A percentile compares a stretch with the other conserved stretches of the same genome.
Conservation (phyloP, 2,888 invertebrate genomes). For the Nysson spinosus region DNA sequence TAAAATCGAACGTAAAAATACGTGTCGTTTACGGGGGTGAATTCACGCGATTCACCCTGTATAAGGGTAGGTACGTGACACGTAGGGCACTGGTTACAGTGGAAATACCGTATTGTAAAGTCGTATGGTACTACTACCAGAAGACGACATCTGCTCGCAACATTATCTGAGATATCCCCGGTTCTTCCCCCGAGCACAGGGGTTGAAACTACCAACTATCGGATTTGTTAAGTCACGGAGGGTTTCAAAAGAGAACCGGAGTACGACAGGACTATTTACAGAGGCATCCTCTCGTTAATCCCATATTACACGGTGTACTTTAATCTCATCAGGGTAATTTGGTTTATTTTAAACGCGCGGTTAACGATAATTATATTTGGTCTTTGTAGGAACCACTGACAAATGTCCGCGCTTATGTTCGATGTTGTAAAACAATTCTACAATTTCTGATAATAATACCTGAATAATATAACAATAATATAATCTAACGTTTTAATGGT, state of each 20-base stretch:
- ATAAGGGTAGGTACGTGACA: not conserved
- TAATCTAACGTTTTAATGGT: too few relatives aligned
- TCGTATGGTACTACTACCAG: conserved; percentile 54
- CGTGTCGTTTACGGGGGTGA: not conserved
- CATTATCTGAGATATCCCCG: conserved; percentile 64
- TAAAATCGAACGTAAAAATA: conserved; percentile 14
- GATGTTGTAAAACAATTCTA: too few relatives aligned
- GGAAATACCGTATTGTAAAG: conserved; percentile 58
- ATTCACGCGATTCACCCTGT: conserved; percentile 1
- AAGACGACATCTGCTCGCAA: conserved; percentile 72
- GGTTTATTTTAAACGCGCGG: too few relatives aligned
- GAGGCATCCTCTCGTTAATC: conserved; percentile 8
- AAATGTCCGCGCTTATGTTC: too few relatives aligned
- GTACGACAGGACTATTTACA: conserved; percentile 4
- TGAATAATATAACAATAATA: too few relatives aligned
- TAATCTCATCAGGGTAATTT: too few relatives aligned
- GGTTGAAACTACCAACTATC: conserved; percentile 55
- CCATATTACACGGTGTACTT: not conserved
- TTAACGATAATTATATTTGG: too few relatives aligned
- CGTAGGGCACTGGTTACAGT: conserved; percentile 3
- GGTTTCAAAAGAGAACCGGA: conserved; percentile 18
- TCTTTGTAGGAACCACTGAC: too few relatives aligned
- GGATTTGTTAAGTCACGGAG: conserved; percentile 46
- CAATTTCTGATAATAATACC: too few relatives aligned
- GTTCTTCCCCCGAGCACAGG: conserved; percentile 5